Evolutionary conservation across 2,797 vertebrate genomes (phyloP), one percentile per base, ranked within the genome.

Genomic region (Rhynchotus rufescens): DNA sequence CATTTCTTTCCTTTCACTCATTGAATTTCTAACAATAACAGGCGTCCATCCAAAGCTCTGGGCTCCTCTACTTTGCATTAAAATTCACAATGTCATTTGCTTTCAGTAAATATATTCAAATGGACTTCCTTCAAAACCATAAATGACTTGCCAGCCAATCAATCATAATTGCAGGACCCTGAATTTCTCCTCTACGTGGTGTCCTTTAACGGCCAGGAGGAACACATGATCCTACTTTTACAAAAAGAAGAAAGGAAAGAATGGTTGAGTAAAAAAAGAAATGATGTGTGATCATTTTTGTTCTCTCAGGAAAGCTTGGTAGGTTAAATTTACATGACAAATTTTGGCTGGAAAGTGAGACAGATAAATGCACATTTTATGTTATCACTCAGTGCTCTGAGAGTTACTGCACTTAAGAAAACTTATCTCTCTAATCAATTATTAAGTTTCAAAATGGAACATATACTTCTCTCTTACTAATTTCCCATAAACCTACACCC

Each of bases 401-500:
- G 90, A 81, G 84, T 92, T 92, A 81, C 82, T 90, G 67, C 88
- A 82, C 84, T 94, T 89, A 83, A 93, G 94, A 95, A 96, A 97
- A 92, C 92, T 94, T 96, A 90, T 92, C 93, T 95, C 85, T 72
- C 85, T 96, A 90, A 97, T 97, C 84, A 96, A 96, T 97, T 96
- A 96, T 92, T 92, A 93, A 96, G 83, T 89, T 96, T 95, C 44
- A 88, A 96, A 96, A 94, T 89, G 82, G 96, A 96, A 95, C 67
- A 81, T 76, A 68, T 90, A 13, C 75, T 93, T 71, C 79, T 93
- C 15, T 91, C 73, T 93, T 93, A 90, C 82, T 93, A 80, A 89
- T 93, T 96, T 95, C 81, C 71, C 79, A 96, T 94, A 90, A 95
- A 83, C 51, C 32, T 75, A 5, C 90, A 38, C 89, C 91, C 32